Base-by-base conservation (phyloP, 2,888 invertebrate species). In the Rhagonycha fulva region DNA sequence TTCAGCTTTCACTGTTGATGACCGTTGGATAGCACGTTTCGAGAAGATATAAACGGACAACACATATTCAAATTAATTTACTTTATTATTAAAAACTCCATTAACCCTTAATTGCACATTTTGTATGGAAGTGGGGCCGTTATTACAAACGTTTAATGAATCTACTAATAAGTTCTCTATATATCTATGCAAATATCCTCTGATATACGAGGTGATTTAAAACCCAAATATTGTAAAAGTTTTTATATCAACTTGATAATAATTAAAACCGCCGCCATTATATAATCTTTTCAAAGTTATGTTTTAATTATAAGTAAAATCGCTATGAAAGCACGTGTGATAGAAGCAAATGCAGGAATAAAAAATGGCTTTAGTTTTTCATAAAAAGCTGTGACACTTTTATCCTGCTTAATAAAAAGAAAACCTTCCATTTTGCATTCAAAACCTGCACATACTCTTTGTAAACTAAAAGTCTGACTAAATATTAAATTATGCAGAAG, bases 31-130 rank as follows among this genome's bases (percentile, higher is more conserved):
- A 47, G 47, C 47, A 47, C 47, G 47, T 66, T 24, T 66, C n/a
- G 23, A 12, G 12, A 9, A 61, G 63, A 24, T n/a, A 66, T 66
- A 66, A 23, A 66, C 26, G 23, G 63, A 66, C 47, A 47, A 47
- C 63, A 66, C 63, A 66, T n/a, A 66, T n/a, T 24, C 24, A 69
- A 72, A 72, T 72, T 62, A 76, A 73, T 76, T 70, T 62, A 76
- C 73, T 76, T 73, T 70, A 67, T 76, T 76, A 76, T 72, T 76
- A 76, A 76, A 76, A 76, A 28, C 14, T 61, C 72, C 61, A 70
- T 24, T 76, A 60, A 24, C 19, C 62, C 68, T 73, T 73, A 76
- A 76, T 76, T 76, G 60, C 70, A 60, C 60, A 66, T 62, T 72
- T 76, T 72, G 72, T 62, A 72, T 72, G 75, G 69, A 69, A 69